These are phyloP conservation scores for Drosophila prolongata DNA, from an alignment of 2,888 invertebrate species.

Conservation along the genomic window DNA sequence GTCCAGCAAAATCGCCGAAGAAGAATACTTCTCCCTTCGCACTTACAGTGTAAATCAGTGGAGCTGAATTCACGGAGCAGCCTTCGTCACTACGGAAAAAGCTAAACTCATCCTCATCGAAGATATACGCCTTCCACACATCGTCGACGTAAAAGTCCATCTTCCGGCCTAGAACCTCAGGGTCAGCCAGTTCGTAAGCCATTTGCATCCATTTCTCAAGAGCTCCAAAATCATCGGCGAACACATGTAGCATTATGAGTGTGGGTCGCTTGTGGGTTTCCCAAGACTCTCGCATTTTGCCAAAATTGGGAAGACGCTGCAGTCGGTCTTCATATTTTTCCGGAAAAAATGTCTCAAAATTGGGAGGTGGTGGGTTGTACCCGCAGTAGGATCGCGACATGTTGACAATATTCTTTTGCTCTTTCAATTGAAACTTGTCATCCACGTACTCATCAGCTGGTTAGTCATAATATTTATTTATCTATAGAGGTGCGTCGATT, in stretches of 20 bases:
- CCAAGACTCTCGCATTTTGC: slow-evolving; percentile 2
- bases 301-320: slow-evolving; percentile 7
- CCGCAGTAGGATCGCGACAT: not conserved
- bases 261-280: slow-evolving; percentile 25
- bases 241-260: slow-evolving; percentile 47
- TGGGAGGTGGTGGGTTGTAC: not conserved
- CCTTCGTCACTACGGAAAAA: slow-evolving; percentile 16
- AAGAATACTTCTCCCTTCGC: slow-evolving; percentile 32
- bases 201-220: slow-evolving; percentile 41
- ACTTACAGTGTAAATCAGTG: slow-evolving; percentile 41
- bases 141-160: slow-evolving; percentile 42
- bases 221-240: slow-evolving; percentile 16
- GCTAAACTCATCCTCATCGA: slow-evolving; percentile 6
- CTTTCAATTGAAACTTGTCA: not conserved
- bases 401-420: not conserved
- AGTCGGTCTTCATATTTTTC: slow-evolving; percentile 13
- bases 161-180: slow-evolving; percentile 1
- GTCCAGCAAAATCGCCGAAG: slow-evolving; percentile 35
- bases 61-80: slow-evolving; percentile 14
- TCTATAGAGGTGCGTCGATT: not conserved
- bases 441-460: not conserved
- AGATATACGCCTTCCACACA: slow-evolving; percentile 34
- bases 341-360: slow-evolving; percentile 5
- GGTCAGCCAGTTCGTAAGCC: slow-evolving; percentile 34
- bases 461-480: slow-evolving; percentile 23